A percentile compares a stretch with the other conserved stretches of the same genome.
Evolutionary conservation across 2,797 vertebrate genomes (phyloP).

Genomic region (Botia kubotai): DNA sequence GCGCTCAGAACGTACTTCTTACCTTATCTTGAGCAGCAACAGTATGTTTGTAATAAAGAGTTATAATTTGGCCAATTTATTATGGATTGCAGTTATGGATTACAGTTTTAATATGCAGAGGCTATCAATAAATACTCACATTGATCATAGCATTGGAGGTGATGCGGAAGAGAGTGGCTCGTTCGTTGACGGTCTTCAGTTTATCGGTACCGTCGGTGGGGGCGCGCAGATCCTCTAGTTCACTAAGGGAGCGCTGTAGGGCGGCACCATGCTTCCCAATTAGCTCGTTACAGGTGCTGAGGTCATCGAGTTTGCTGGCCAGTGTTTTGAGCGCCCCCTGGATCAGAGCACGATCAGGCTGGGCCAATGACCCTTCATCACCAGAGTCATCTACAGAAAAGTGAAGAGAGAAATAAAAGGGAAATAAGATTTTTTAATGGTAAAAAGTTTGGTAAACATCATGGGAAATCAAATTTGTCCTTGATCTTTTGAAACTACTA

Average conservation of each 20-base stretch:
- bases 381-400: constrained; percentile 90
- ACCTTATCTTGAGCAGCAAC: no score
- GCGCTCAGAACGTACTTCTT: no score
- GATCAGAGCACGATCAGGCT: constrained; percentile 86
- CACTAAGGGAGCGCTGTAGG: constrained; percentile 93
- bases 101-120: no score
- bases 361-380: constrained; percentile 86
- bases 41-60: no score
- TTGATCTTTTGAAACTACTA: no score
- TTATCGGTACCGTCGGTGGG: constrained; percentile 84
- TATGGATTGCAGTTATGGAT: no score
- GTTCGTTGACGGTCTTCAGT: constrained; percentile 90
- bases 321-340: constrained; percentile 88
- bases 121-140: constrained; percentile 73
- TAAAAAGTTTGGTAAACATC: no score
- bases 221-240: constrained; percentile 88
- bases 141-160: constrained; percentile 99
- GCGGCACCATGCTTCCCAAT: constrained; percentile 95
- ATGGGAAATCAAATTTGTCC: no score
- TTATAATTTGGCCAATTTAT: no score
- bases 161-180: constrained; percentile 96
- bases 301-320: constrained; percentile 89
- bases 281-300: constrained; percentile 95
- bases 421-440: not conserved
- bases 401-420: not conserved